Conservation (phyloP, 2,797 vertebrate species). For the Xiphorhynchus erythropygius region DNA sequence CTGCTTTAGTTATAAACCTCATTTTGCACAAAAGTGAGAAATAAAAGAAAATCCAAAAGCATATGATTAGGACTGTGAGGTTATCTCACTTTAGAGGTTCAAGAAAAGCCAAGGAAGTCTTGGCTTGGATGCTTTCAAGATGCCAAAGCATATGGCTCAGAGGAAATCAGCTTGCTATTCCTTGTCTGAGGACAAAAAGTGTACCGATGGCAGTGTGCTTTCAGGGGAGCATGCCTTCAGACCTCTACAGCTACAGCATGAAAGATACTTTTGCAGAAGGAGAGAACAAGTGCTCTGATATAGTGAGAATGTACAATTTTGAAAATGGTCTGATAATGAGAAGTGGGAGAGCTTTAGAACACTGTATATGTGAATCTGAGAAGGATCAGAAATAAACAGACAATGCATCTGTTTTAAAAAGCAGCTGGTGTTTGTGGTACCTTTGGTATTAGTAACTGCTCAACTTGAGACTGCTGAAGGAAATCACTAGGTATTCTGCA, state of each 20-base stretch:
- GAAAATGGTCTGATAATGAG: not conserved
- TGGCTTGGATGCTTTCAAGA: conserved; percentile 35
- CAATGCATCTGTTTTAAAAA: not conserved
- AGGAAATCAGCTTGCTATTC: conserved; percentile 25
- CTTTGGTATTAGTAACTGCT: not conserved
- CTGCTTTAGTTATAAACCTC: not conserved
- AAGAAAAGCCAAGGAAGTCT: conserved; percentile 2
- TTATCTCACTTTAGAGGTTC: not conserved
- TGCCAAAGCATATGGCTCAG: conserved; percentile 9
- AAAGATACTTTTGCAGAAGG: not conserved
- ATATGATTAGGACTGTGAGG: not conserved
- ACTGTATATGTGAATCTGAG: not conserved
- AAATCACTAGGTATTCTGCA: not conserved
- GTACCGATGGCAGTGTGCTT: not conserved
- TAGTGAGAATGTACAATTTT: not conserved
- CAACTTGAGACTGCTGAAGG: not conserved
- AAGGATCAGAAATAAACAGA: not conserved
- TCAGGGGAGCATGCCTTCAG: not conserved
- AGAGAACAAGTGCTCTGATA: not conserved
- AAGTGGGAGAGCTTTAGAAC: not conserved
- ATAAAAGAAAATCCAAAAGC: not conserved
- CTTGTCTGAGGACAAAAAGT: conserved; percentile 28
- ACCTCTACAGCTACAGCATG: not conserved
- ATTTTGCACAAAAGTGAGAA: not conserved
- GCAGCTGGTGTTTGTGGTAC: not conserved